A percentile compares a stretch with the other conserved stretches of the same genome.
These are phyloP conservation scores for Ischnura elegans DNA, from an alignment of 2,888 invertebrate species.

Conservation along the genomic window DNA sequence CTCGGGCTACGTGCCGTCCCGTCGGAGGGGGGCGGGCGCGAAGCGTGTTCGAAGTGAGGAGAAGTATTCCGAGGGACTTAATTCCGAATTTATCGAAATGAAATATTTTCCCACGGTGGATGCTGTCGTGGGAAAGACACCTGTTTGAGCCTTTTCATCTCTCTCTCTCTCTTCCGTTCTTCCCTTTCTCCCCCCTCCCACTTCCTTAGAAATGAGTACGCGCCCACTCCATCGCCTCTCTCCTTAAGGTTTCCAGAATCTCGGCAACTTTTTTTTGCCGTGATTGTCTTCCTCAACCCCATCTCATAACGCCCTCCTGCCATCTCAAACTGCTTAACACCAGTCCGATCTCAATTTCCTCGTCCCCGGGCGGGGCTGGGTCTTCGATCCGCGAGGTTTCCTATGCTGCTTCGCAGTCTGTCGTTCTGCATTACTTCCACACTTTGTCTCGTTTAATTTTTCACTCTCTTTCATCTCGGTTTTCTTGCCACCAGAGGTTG, in stretches of 20 bases:
- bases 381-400: neutral
- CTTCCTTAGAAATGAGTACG: too few relatives aligned
- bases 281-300: neutral
- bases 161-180: neutral
- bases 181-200: neutral
- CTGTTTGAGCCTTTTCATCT: constrained; percentile 44
- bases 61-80: constrained; percentile 45
- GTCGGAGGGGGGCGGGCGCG: neutral
- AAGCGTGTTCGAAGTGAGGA: constrained; percentile 6
- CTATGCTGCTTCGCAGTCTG: neutral
- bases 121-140: constrained; percentile 64
- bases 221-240: constrained; percentile 33
- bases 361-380: neutral
- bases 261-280: neutral
- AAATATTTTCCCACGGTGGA: constrained; percentile 59
- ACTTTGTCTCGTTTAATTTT: neutral
- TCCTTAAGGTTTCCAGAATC: constrained; percentile 7
- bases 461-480: neutral
- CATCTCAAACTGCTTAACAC: neutral
- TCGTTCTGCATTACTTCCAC: neutral
- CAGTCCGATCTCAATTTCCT: neutral
- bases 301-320: too few relatives aligned
- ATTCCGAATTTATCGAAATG: constrained; percentile 65
- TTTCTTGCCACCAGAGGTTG: neutral
- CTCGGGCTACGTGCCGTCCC: neutral